A percentile compares a stretch with the other conserved stretches of the same genome.
Conservation (phyloP, 2,797 vertebrate species). For the Galagoides demidoff region DNA sequence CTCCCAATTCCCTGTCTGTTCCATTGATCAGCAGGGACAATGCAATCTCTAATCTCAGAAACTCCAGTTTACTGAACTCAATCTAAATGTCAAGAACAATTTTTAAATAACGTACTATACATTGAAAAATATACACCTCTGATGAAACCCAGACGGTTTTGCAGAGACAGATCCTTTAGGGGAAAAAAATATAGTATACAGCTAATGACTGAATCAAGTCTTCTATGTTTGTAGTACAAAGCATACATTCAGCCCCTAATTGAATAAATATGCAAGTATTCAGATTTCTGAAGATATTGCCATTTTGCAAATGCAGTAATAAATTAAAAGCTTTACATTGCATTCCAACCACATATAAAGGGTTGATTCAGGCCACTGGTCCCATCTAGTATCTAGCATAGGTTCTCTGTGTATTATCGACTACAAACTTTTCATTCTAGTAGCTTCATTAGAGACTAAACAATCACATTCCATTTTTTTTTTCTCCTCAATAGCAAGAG, state of each 20-base stretch:
- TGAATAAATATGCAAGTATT: constrained; percentile 84
- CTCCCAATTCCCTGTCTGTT: background rate
- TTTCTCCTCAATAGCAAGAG: constrained; percentile 33
- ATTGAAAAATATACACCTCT: constrained; percentile 71
- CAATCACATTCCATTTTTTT: constrained; percentile 39
- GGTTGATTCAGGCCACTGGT: constrained; percentile 68
- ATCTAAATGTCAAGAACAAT: constrained; percentile 62
- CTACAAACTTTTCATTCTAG: constrained; percentile 67
- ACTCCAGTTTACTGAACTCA: constrained; percentile 25
- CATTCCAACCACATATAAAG: constrained; percentile 72
- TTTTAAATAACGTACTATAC: constrained; percentile 70
- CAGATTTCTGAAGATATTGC: constrained; percentile 81
- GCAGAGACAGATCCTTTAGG: constrained; percentile 60
- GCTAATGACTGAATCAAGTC: constrained; percentile 75
- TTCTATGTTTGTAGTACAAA: constrained; percentile 76
- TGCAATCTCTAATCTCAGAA: constrained; percentile 27
- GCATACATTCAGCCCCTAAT: constrained; percentile 75
- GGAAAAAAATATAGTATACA: constrained; percentile 58
- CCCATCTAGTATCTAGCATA: constrained; percentile 8
- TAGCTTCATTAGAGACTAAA: constrained; percentile 40
- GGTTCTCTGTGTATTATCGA: background rate
- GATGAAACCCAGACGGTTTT: constrained; percentile 68
- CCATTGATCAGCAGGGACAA: background rate
- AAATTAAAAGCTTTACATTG: constrained; percentile 77
- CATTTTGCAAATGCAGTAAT: constrained; percentile 78